Conservation (phyloP, 2,113 vertebrate species). For the Aldabrachelys gigantea region DNA sequence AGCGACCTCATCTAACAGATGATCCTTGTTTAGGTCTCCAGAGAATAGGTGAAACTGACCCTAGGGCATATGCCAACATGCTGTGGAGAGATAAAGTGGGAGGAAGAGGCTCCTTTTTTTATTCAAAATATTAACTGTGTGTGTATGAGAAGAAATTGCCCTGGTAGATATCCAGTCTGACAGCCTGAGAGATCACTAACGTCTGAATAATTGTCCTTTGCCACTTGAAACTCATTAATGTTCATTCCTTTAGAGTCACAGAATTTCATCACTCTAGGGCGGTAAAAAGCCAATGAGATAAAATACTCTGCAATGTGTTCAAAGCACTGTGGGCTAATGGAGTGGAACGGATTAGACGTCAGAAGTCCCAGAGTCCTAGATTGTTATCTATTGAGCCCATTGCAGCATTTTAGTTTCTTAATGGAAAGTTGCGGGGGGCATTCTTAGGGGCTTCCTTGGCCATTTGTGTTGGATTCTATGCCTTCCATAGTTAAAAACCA, state of each 20-base stretch:
- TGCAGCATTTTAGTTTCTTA: background rate
- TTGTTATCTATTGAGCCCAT: background rate
- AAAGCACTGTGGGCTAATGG: rapidly evolving
- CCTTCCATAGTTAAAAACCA: background rate
- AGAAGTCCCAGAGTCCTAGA: background rate
- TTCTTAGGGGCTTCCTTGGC: background rate
- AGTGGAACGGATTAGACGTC: background rate
- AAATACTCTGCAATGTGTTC: background rate
- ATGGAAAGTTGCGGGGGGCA: background rate
- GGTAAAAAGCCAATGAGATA: background rate
- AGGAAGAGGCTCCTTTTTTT: background rate
- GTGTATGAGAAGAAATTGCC: background rate
- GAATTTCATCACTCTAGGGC: background rate
- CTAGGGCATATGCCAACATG: background rate
- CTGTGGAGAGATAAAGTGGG: background rate
- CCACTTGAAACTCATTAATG: background rate
- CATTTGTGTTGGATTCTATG: background rate
- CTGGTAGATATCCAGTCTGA: background rate
- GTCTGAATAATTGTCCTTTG: background rate
- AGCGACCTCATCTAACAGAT: background rate
- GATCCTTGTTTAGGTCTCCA: background rate
- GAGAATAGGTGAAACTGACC: background rate
- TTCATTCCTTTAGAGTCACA: background rate
- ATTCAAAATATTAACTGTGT: background rate
- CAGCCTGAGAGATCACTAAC: background rate